Evolutionary conservation across 2,888 invertebrate species (phyloP).

Genomic region (Pilophorus perplexus): DNA sequence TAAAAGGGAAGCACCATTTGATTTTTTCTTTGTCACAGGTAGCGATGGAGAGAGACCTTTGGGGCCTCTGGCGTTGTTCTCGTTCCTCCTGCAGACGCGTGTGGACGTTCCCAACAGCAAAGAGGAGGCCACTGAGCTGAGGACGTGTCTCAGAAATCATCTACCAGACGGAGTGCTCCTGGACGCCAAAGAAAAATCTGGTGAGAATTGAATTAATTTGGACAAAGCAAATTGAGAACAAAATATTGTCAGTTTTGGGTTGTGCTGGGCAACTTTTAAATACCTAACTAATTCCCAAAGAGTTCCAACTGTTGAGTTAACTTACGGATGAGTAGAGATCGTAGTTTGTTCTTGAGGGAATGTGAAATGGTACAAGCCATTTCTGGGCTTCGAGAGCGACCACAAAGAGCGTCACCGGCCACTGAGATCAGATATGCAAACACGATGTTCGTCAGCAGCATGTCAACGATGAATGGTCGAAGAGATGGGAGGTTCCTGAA

Average conservation of each 20-base stretch:
- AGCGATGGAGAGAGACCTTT: slow-evolving; percentile 47
- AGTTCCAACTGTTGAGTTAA: no score
- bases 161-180: slow-evolving; percentile 51
- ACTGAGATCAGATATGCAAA: slow-evolving; percentile 9
- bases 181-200: slow-evolving; percentile 52
- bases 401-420: slow-evolving; percentile 20
- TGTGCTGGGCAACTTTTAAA: background rate
- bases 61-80: slow-evolving; percentile 48
- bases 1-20: no score
- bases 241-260: background rate
- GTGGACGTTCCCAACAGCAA: slow-evolving; percentile 46
- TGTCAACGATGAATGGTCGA: slow-evolving; percentile 16
- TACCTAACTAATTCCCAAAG: background rate
- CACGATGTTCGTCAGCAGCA: slow-evolving; percentile 19
- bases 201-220: no score
- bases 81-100: slow-evolving; percentile 47
- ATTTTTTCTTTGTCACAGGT: no score
- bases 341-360: slow-evolving; percentile 19
- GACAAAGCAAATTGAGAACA: no score
- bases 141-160: slow-evolving; percentile 44
- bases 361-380: slow-evolving; percentile 9
- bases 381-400: background rate
- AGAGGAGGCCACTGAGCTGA: slow-evolving; percentile 41
- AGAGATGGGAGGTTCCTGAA: slow-evolving; percentile 11
- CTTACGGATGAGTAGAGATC: slow-evolving; percentile 32